Conservation (phyloP, 92 coral and sea anemone genomes). For the Meandrina meandrites region DNA sequence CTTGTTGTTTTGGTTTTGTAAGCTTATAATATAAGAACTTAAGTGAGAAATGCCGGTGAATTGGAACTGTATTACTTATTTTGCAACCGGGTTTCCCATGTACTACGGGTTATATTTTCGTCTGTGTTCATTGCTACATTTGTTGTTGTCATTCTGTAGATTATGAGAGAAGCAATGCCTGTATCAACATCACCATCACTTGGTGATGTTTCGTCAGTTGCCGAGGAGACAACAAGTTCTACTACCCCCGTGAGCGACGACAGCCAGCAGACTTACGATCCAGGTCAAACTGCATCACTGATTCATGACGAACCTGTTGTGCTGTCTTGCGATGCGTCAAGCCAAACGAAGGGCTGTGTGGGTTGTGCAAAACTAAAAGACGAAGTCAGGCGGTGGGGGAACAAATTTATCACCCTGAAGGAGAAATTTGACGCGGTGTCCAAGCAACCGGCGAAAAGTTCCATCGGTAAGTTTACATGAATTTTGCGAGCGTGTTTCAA, state of each 20-base stretch:
- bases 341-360: conserved; percentile 16
- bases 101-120: no score
- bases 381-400: not conserved
- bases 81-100: not conserved
- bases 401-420: no score
- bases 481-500: conserved; percentile 3
- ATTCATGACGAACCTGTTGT: conserved; percentile 3
- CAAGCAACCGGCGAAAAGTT: conserved; percentile 6
- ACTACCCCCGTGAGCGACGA: not conserved
- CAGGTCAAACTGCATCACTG: not conserved
- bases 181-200: not conserved
- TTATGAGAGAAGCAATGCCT: not conserved
- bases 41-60: not conserved
- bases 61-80: not conserved
- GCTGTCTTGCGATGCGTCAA: conserved; percentile 5
- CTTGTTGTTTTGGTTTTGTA: not conserved
- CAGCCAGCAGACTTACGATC: not conserved
- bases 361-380: conserved; percentile 5
- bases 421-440: conserved; percentile 4
- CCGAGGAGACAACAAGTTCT: no score
- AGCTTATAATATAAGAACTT: not conserved
- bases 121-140: not conserved
- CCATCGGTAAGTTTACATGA: not conserved
- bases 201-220: not conserved
- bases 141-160: not conserved